phyloP scores from a whole-genome alignment of 37 sponge, comb jelly and placozoan species.

The Bolinopsis microptera region DNA sequence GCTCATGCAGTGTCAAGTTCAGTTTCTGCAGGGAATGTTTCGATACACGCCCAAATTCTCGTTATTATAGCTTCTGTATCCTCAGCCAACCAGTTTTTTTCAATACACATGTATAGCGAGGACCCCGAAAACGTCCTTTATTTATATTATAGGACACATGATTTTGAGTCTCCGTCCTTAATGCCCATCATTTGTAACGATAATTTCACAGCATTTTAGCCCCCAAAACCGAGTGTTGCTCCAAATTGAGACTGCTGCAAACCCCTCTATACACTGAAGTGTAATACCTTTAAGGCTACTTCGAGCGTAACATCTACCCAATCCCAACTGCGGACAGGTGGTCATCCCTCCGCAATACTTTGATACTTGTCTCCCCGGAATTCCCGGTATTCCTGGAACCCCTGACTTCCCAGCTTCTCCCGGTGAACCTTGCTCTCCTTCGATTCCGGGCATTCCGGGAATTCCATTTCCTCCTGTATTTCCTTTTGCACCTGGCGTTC shows the following conservation, averaged over 20 bases:
- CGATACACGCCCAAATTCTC: too few relatives aligned
- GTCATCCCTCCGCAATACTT: background rate
- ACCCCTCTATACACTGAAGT: background rate
- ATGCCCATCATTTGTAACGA: too few relatives aligned
- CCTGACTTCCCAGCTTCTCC: background rate
- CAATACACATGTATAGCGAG: too few relatives aligned
- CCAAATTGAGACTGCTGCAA: background rate
- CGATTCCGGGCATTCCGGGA: background rate
- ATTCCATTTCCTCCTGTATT: constrained; percentile 22
- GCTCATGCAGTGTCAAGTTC: too few relatives aligned
- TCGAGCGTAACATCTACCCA: background rate
- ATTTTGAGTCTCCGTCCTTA: too few relatives aligned
- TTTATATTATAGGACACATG: too few relatives aligned
- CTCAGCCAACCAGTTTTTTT: too few relatives aligned
- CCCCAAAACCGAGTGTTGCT: background rate
- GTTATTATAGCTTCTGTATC: too few relatives aligned
- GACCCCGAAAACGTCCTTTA: too few relatives aligned
- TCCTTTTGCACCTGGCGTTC: background rate
- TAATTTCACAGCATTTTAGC: background rate
- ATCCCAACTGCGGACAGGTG: background rate
- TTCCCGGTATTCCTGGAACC: background rate
- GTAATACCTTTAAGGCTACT: background rate
- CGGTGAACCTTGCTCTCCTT: background rate
- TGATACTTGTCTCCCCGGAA: background rate
- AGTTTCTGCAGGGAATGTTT: too few relatives aligned